Evolutionary conservation across 2,888 invertebrate species (phyloP), one percentile per base, ranked within the genome.

Genomic region (Tiphia femorata): DNA sequence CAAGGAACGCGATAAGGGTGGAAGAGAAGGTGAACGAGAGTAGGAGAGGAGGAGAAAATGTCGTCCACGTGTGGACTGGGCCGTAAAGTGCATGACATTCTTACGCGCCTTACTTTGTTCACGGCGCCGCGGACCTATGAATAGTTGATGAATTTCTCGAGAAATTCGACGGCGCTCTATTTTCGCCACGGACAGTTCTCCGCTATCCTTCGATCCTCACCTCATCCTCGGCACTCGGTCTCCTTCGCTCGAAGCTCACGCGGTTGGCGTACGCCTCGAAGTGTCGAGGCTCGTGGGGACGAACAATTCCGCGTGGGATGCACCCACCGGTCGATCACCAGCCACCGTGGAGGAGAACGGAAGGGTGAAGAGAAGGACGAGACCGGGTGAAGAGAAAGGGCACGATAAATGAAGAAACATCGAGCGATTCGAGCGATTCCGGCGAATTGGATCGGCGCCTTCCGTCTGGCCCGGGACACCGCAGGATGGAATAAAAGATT

Each of bases 91-190:
- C n/a, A n/a, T n/a, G n/a, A n/a, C n/a, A n/a, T n/a, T n/a, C n/a
- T n/a, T n/a, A n/a, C 25, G 25, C 25, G 25, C 6, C 25, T 25
- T 50, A 56, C 48, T 52, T 52, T 23, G 23, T 38, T 14, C 27
- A 16, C 33, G 19, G 12, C 30, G 41, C 46, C 50, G 57, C 27
- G 40, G 14, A 19, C 49, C 21, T 51, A 51, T 69, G 51, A 69
- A 69, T 69, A 69, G 58, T 53, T 33, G 25, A 61, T 33, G 38
- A 35, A 27, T 14, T 49, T 66, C 58, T 55, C 19, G 50, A 51
- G 58, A 67, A 69, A 61, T 61, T 43, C 62, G 58, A 48, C 51
- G 53, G 49, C 54, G 54, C 14, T 23, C 61, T 29, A 49, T 53
- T 53, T 54, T 58, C 29, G 29, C 51, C 8, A 17, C 12, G 12